Evolutionary conservation across 2,797 vertebrate species (phyloP).

Genomic region (Potorous gilbertii): DNA sequence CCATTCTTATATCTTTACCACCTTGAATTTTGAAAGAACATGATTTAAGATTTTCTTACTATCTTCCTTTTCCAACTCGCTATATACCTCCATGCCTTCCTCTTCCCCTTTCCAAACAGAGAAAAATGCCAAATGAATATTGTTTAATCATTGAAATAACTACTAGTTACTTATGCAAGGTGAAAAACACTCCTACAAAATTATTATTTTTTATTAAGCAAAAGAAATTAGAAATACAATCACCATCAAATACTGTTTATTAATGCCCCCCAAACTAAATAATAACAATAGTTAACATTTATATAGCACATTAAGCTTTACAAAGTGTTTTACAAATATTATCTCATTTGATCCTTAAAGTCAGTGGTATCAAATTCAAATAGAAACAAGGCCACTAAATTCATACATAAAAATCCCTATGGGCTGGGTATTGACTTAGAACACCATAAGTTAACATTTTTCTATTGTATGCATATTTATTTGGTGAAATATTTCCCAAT

Average conservation of each 20-base stretch:
- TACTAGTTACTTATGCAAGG: not conserved
- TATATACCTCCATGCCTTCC: not conserved
- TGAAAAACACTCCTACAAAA: not conserved
- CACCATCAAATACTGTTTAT: not conserved
- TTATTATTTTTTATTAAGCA: not conserved
- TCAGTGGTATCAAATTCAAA: not conserved
- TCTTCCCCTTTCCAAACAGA: not conserved
- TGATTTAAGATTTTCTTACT: not conserved
- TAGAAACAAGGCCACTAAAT: not conserved
- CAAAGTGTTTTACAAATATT: not conserved
- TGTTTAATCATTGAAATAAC: too few relatives aligned
- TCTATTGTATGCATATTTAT: not conserved
- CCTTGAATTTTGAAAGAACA: not conserved
- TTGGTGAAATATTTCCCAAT: not conserved
- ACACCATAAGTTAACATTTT: not conserved
- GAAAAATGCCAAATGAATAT: not conserved
- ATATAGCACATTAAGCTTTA: not conserved
- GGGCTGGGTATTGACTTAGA: not conserved
- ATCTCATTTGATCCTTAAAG: not conserved
- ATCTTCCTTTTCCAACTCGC: not conserved
- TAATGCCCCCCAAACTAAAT: not conserved
- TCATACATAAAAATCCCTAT: not conserved
- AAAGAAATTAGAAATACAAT: not conserved
- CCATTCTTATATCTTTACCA: not conserved
- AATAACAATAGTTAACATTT: not conserved